A percentile compares a stretch with the other conserved stretches of the same genome.
These are phyloP conservation scores for Peromyscus eremicus DNA, from an alignment of 2,797 vertebrate species.

Conservation along the genomic window DNA sequence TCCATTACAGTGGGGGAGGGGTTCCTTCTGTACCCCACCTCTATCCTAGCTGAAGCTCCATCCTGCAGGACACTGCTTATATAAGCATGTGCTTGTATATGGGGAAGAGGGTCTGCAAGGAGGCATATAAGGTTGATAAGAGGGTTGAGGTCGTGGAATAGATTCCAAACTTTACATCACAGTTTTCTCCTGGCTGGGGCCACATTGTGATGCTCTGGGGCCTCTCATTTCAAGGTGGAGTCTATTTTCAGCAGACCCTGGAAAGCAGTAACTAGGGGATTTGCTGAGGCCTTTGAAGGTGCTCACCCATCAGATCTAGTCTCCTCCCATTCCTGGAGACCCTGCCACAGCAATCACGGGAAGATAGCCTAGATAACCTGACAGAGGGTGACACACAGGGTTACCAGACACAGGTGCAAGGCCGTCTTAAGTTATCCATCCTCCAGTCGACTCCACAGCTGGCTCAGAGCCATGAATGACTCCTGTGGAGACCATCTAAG, in stretches of 20 bases:
- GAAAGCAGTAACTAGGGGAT: not conserved
- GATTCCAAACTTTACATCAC: not conserved
- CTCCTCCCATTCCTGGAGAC: not conserved
- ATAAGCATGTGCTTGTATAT: not conserved
- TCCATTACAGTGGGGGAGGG: not conserved
- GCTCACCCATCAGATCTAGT: not conserved
- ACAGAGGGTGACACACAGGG: not conserved
- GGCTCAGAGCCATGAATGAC: not conserved
- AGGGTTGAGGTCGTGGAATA: not conserved
- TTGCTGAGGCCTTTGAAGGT: not conserved
- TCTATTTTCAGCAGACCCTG: not conserved
- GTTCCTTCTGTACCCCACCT: not conserved
- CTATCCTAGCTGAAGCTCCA: not conserved
- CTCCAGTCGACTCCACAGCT: not conserved
- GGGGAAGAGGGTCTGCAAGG: not conserved
- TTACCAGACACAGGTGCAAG: not conserved
- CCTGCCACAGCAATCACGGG: not conserved
- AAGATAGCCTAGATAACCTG: not conserved
- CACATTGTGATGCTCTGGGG: not conserved
- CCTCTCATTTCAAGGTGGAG: not conserved
- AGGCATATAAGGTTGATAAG: not conserved
- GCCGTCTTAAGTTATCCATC: not conserved
- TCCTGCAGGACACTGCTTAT: not conserved
- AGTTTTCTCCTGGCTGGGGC: not conserved
- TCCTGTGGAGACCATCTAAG: not conserved